Base-by-base conservation (phyloP, 2,888 invertebrate genomes). In the Seladonia tumulorum region DNA sequence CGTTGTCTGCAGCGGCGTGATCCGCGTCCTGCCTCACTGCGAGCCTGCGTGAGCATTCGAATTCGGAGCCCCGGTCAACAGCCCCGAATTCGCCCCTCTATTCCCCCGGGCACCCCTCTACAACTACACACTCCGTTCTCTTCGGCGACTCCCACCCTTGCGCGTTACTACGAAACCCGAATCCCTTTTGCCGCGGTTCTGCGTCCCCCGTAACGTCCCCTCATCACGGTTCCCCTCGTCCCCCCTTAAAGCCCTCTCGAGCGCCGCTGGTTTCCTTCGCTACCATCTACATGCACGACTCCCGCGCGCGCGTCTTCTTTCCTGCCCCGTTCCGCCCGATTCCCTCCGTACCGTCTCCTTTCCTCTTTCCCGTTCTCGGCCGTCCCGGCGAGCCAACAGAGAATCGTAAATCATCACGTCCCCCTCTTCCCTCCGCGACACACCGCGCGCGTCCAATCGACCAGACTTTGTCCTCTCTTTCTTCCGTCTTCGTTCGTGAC, bases 21-120 rank as follows among this genome's bases (percentile, higher is more conserved):
- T 89, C 91, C 93, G 92, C 93, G 94, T 93, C 94, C 94, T 94
- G 94, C 94, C 94, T 94, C 94, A 94, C 94, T 94, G 90, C 90
- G 89, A 91, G 92, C 92, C 92, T 92, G 92, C 94, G 94, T 94
- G 94, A 94, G 94, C 93, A 93, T 92, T 91, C 90, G 90, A 89
- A 92, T 91, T 87, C 90, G 82, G 89, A 87, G 91, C 91, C 73
- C 90, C 93, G 93, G 93, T 94, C 94, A 93, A 92, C 92, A 93
- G 91, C 92, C 93, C 92, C 92, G 88, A 87, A 88, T 88, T 83
- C 87, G 77, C 72, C n/a, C 25, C 79, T 60, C 47, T 75, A 25
- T 76, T 49, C 57, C n/a, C n/a, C 39, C 16, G 39, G 39, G 76
- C 68, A 60, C 39, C 39, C 29, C 49, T 66, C 60, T 25, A 45